These are phyloP conservation scores for Erpornis zantholeuca DNA, from an alignment of 2,113 vertebrate species.

Conservation along the genomic window DNA sequence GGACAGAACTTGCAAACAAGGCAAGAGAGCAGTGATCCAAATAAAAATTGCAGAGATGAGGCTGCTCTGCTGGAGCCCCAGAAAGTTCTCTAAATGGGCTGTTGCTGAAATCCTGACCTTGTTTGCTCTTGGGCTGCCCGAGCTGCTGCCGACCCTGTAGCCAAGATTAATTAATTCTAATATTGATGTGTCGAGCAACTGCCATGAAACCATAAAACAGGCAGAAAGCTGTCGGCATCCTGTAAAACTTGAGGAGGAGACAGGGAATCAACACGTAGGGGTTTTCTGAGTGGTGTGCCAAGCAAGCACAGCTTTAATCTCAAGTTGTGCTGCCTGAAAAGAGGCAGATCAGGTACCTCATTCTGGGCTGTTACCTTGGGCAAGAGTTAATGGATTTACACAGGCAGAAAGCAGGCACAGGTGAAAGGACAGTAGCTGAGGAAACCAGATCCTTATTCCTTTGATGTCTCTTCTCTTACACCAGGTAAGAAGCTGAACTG, in stretches of 20 bases:
- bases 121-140: constrained; percentile 12
- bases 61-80: background rate
- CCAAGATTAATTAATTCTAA: constrained; percentile 35
- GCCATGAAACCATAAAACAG: constrained; percentile 9
- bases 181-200: constrained; percentile 5
- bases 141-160: background rate
- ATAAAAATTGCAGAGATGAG: background rate
- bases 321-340: background rate
- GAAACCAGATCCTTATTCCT: background rate
- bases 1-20: constrained; percentile 40
- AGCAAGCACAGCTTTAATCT: background rate
- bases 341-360: background rate
- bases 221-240: background rate
- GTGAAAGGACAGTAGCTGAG: background rate
- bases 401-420: background rate
- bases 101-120: constrained; percentile 48
- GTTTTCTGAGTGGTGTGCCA: background rate
- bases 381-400: background rate
- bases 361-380: background rate
- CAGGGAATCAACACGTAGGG: background rate
- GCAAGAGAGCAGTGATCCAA: background rate
- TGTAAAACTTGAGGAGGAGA: constrained; percentile 25
- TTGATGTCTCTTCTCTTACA: background rate
- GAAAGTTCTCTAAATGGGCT: background rate
- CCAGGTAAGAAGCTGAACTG: background rate